Base-by-base conservation (phyloP, 1,140 invertebrate species). In the Goniozus legneri region DNA sequence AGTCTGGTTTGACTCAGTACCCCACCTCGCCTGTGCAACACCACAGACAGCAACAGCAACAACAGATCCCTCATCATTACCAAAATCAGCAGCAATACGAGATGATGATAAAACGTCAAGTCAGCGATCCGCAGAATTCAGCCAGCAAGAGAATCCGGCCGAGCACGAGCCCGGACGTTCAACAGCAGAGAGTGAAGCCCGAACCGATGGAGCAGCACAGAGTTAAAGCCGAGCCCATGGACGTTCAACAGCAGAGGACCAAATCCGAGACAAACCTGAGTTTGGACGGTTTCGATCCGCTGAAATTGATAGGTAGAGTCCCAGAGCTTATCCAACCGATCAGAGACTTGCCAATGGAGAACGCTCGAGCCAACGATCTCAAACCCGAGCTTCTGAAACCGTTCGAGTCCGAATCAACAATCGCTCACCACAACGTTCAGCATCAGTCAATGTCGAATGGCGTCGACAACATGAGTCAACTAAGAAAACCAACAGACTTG, bases 31-130 rank as follows among this genome's bases (percentile, higher is more conserved):
- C 52, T 12, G 33, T 52, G 51, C 60, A 58, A 12, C 52, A 54
- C 75, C 27, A 71, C 76, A 47, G 55, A 75, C 51, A 62, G 67
- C 21, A 18, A 54, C n/a, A 66, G 70, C 40, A 75, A 68, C 58
- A 71, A 75, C 50, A 73, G 68, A 54, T 44, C 73, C 13, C 57
- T 70, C 41, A 52, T 62, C 13, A 63, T 69, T 38, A 64, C 56
- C 13, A 64, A 64, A 16, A 67, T 68, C 19, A 57, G 60, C 18
- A 61, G 69, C 31, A 48, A 57, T 48, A 52, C 57, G 4, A 6
- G 24, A 4, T 6, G 10, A 10, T 10, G 4, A 27, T 27, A 6
- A 4, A 27, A 27, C 24, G 10, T 6, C 24, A 27, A 10, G 4
- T 6, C 4, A 4, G 10, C 4, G 4, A 27, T 4, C 24, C 4